Base-by-base conservation (phyloP, 2,113 vertebrate genomes). In the Gobius niger region DNA sequence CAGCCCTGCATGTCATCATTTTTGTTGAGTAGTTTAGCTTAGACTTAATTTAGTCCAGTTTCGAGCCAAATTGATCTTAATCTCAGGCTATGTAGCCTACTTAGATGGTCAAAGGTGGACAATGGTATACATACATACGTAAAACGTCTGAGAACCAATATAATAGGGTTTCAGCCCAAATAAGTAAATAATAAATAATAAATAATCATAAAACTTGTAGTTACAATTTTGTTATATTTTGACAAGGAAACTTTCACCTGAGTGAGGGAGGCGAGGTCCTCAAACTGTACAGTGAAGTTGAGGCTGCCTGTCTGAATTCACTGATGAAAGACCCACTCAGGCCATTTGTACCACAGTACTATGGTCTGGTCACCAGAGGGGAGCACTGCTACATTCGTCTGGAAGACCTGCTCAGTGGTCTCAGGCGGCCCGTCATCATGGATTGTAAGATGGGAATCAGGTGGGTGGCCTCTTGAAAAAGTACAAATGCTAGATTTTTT, bases 371-470 rank as follows among this genome's bases (percentile, higher is more conserved):
- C 71, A 90, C 83, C 73, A 89, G 87, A 60, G 91, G 89, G 5
- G 89, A 87, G 18, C 84, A 89, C 42, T 57, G 69, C 41, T 94
- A 92, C 77, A 89, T 94, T 34, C 91, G 94, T 63, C 86, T 95
- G 73, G 91, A 94, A 50, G 93, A 95, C 68, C 85, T 95, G 52
- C 87, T 95, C 51, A 82, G 79, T 0, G 93, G 93, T 14, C 87
- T 94, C 11, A 90, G 81, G 42, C 77, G 70, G 51, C 93, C 94
- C 0, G 85, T 91, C 72, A 93, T 94, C 75, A 92, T 93, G 92
- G 92, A 93, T 86, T 92, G 91, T 82, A 93, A 93, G 84, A 93
- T 93, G 91, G 92, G 92, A 67, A 79, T 92, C 61, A 84, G 92
- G 92, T 93, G 78, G 1, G 67, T 16, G 24, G 24, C 2, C 24